phyloP scores from a whole-genome alignment of 2,113 vertebrate genomes.

The Callipepla californica region DNA sequence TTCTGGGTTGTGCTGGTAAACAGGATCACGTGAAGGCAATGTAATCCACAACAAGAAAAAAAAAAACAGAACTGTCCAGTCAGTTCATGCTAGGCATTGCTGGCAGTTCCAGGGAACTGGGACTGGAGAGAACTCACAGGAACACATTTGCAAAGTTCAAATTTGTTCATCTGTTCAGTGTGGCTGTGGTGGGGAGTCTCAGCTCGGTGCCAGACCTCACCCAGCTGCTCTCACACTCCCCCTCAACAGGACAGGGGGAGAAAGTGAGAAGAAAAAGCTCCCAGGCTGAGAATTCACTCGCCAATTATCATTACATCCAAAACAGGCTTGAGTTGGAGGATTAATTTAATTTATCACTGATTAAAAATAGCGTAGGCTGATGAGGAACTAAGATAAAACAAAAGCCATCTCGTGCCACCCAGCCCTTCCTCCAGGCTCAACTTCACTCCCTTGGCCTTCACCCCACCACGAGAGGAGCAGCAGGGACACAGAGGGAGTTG shows the following conservation, averaged over 20 bases:
- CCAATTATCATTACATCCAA: background rate
- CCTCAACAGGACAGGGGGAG: fast-evolving
- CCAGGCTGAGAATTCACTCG: background rate
- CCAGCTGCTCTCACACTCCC: background rate
- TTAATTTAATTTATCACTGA: background rate
- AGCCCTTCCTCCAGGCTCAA: background rate
- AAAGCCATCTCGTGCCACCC: background rate
- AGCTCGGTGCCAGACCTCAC: background rate
- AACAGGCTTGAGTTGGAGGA: background rate
- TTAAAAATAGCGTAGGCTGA: background rate
- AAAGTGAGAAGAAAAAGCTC: background rate
- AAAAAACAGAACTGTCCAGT: background rate
- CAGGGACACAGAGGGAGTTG: fast-evolving
- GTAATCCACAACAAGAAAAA: background rate
- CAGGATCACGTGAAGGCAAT: background rate
- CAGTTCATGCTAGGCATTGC: background rate
- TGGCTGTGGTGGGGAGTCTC: fast-evolving
- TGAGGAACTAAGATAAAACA: background rate
- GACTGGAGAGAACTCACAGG: background rate
- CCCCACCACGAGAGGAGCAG: fast-evolving
- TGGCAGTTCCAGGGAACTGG: background rate
- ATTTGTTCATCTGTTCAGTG: fast-evolving
- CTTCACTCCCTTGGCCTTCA: background rate
- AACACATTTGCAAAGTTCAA: background rate
- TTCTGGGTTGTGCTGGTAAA: background rate